Base-by-base conservation (phyloP, 2,113 vertebrate genomes). In the Crotalus helleri region DNA sequence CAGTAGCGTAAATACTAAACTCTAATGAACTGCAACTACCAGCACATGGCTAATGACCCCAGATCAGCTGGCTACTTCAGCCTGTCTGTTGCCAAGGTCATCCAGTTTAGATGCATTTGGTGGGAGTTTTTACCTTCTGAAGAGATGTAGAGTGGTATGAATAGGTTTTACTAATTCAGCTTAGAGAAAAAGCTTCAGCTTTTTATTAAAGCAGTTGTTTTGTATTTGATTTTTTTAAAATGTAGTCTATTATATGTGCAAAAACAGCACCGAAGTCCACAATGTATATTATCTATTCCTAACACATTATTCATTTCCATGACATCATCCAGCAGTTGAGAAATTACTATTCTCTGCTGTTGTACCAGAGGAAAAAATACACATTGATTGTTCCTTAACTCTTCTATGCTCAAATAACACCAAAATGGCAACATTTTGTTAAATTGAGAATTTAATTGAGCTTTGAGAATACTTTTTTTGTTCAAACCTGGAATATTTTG, bases 1-100 rank as follows among this genome's bases (percentile, higher is more conserved):
- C 58, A 89, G 87, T 88, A 96, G 91, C 87, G 87, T 95, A 94
- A 96, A 93, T 95, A 91, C 91, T 90, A 95, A 95, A 33, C 96
- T 86, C 88, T 97, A 93, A 95, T 94, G 88, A 94, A 61, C 87
- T 95, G 21, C 88, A 93, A 92, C 58, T 90, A 91, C 53, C 69
- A 92, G 93, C 55, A 91, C 91, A 74, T 91, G 90, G 92, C 91
- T 94, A 55, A 92, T 59, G 91, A 93, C 90, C 92, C 59, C 44
- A 85, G 33, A 92, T 96, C 93, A 92, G 81, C 81, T 94, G 85
- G 74, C 88, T 92, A 88, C 85, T 93, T 89, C 91, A 95, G 44
- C 12, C 69, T 94, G 10, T 49, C 55, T 96, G 57, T 33, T 94
- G 89, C 64, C 90, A 94, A 94, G 95, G 95, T 97, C 95, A 94